These are phyloP conservation scores for Pseudoatta argentina DNA, from an alignment of 1,140 invertebrate genomes.

Conservation along the genomic window DNA sequence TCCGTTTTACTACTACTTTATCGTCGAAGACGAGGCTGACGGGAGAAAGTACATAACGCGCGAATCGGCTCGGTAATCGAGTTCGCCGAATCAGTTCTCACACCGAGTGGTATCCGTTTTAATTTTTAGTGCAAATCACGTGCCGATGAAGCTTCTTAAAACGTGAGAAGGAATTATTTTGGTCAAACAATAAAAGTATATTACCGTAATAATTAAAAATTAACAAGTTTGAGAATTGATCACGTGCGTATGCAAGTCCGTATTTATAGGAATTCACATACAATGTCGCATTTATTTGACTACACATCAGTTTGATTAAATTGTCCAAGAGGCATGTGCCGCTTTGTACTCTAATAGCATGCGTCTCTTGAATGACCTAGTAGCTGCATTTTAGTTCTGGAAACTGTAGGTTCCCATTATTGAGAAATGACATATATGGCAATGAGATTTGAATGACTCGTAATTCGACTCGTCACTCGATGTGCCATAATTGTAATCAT, in stretches of 20 bases:
- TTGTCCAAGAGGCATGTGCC: conserved; percentile 25
- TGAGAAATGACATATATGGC: not conserved
- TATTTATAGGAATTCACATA: not conserved
- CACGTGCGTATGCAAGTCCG: not conserved
- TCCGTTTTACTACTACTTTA: conserved; percentile 30
- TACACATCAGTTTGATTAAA: conserved; percentile 31
- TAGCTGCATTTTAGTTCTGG: conserved; percentile 47
- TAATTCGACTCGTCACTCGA: conserved; percentile 13
- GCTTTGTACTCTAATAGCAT: conserved; percentile 16
- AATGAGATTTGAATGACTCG: conserved; percentile 9
- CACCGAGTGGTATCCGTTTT: not conserved
- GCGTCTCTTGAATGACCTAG: conserved; percentile 43
- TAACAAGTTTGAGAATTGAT: not conserved
- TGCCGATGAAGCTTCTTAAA: not conserved
- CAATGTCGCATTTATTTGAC: not conserved
- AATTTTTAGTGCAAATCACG: not conserved
- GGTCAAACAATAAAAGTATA: not conserved
- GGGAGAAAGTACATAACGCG: conserved; percentile 3
- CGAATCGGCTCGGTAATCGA: conserved; percentile 29
- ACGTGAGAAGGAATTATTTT: not conserved
- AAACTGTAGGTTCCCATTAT: not conserved
- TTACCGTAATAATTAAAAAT: not conserved
- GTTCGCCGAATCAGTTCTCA: not conserved
- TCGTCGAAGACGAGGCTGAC: conserved; percentile 7
- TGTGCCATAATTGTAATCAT: not conserved